A percentile compares a stretch with the other conserved stretches of the same genome.
These are phyloP conservation scores for Acanthosepion pharaonis DNA, from an alignment of 2,888 invertebrate genomes.

Conservation along the genomic window DNA sequence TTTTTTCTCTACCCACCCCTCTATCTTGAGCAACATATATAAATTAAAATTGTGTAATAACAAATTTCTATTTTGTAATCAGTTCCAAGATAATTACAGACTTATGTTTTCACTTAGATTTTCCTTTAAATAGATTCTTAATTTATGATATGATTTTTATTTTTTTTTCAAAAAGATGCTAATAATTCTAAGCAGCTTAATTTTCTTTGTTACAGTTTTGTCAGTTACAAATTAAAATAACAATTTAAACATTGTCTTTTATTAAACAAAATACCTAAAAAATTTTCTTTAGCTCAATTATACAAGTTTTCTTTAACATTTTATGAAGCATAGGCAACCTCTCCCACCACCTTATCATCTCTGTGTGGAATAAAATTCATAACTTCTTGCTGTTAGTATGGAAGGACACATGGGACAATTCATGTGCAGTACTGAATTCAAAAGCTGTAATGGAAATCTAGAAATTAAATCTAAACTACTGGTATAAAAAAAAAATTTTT, in stretches of 20 bases:
- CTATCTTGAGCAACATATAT: no score
- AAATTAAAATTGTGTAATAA: no score
- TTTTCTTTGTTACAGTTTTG: no score
- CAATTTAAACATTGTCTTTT: background rate
- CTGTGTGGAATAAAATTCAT: background rate
- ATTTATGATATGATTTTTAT: no score
- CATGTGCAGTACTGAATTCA: background rate
- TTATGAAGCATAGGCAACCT: background rate
- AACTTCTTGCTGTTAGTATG: background rate
- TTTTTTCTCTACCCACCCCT: no score
- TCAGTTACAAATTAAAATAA: background rate
- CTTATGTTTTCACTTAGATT: no score
- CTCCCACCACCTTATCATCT: background rate
- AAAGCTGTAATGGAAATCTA: background rate
- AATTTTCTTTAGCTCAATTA: background rate
- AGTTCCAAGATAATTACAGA: no score
- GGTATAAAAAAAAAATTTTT: background rate
- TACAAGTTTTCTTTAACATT: background rate
- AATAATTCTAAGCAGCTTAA: no score
- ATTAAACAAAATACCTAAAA: background rate
- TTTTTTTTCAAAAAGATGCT: no score
- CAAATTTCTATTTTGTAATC: no score
- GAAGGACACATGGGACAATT: background rate
- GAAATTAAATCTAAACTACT: background rate
- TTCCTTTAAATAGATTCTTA: no score